These are phyloP conservation scores for Brachionichthys hirsutus DNA, from an alignment of 2,113 vertebrate species.

Conservation along the genomic window DNA sequence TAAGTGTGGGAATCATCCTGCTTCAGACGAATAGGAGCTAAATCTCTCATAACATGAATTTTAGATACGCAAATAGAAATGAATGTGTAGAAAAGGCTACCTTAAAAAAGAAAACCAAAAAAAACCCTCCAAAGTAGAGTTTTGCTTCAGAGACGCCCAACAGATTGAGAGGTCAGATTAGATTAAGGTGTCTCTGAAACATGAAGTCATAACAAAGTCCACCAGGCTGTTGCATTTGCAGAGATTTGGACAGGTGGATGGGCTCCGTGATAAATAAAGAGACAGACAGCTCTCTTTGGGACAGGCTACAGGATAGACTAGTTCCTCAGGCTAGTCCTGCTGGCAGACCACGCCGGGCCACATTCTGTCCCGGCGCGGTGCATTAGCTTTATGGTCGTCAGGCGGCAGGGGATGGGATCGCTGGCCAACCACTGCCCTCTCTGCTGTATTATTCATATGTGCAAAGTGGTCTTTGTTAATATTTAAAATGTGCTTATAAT, in stretches of 20 bases:
- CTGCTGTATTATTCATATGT: constrained; percentile 82
- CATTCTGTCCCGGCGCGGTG: constrained; percentile 69
- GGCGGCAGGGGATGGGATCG: constrained; percentile 71
- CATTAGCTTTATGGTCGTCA: constrained; percentile 81
- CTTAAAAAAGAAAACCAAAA: constrained; percentile 47
- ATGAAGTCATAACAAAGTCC: constrained; percentile 65
- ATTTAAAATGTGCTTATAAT: constrained; percentile 85
- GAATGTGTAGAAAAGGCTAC: constrained; percentile 54
- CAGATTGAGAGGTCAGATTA: constrained; percentile 73
- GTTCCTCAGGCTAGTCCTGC: constrained; percentile 45
- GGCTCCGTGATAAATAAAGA: constrained; percentile 44
- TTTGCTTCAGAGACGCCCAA: constrained; percentile 64
- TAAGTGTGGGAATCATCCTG: constrained; percentile 42
- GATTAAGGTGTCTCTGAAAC: constrained; percentile 66
- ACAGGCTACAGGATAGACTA: constrained; percentile 31
- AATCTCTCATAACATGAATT: constrained; percentile 1
- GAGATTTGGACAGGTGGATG: constrained; percentile 57
- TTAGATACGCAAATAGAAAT: constrained; percentile 31
- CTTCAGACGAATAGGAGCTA: constrained; percentile 4
- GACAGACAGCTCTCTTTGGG: constrained; percentile 40
- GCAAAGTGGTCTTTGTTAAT: constrained; percentile 86
- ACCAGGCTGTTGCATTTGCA: constrained; percentile 63
- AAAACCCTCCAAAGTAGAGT: constrained; percentile 39
- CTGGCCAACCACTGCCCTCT: constrained; percentile 73
- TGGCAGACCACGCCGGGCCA: constrained; percentile 46